Base-by-base conservation (phyloP, 2,797 vertebrate genomes). In the Liparis tanakae region DNA sequence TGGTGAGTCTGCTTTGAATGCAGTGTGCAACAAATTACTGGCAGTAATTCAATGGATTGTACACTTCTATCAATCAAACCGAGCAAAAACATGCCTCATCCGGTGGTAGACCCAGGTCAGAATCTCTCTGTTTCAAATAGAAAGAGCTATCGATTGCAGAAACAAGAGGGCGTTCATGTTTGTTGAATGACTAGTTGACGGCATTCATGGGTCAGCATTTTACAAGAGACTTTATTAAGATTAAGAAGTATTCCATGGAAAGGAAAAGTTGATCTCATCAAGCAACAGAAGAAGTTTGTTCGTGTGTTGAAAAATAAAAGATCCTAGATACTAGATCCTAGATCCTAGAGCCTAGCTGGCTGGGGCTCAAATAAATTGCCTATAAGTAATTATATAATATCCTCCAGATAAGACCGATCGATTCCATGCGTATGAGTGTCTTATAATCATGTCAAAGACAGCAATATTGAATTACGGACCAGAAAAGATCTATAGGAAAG, bases 1-100 rank as follows among this genome's bases (percentile, higher is more conserved):
- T 54, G 65, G 43, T 15, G 41, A 53, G 10, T 76, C 20, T 70
- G 55, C 62, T 72, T 62, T 73, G 7, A 56, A 54, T 72, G 74
- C 53, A 70, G 22, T 22, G 36, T 63, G 56, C 55, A 70, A 48
- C 39, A 57, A 51, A 72, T 78, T 48, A 59, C 30, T 0, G 2
- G 13, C 74, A 48, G 14, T 63, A 59, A 78, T 71, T 71, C 14
- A 57, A 15, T 65, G 1, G 18, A 66, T 67, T 62, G 22, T 34
- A 5, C 22, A 20, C 65, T 58, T 70, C 20, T 55, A 37, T 8
- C 4, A 43, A 54, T 70, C 6, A n/a, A 20, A 54, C 1, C 5
- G 56, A 4, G 34, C 10, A 37, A 25, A 36, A 39, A 57, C 65
- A 65, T 43, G 4, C 8, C 46, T 66, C 22, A 18, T 67, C 14